Evolutionary conservation across 2,888 invertebrate species (phyloP), one percentile per base, ranked within the genome.

Genomic region (Masnerella sp.): DNA sequence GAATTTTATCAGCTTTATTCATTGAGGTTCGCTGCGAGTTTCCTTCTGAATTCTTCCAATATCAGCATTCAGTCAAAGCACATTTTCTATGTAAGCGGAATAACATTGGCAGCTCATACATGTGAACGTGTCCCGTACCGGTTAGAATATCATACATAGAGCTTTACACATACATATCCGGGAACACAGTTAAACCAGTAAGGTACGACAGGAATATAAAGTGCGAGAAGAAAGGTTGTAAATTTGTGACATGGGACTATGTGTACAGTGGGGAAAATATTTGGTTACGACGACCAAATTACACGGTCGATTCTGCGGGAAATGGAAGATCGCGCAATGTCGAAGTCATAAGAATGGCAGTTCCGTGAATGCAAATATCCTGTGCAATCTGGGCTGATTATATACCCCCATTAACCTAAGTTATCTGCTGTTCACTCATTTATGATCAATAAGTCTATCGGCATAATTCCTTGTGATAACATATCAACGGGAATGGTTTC

Each of bases 381-480:
- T n/a, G n/a, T n/a, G n/a, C n/a, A n/a, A n/a, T n/a, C n/a, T n/a
- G 14, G 9, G 32, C 9, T 28, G 9, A 45, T 49, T 49, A 40
- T 28, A 34, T 15, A 30, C 30, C 15, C 12, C 38, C 30, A 34
- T 45, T 22, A 30, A 17, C 5, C 4, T 22, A 32, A 43, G 25
- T 43, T 52, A 49, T 52, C 17, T 17, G 56, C 38, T 30, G 12
- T 40, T 40, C 15, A 5, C 40, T 49, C 61, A 34, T 36, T 56
- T 17, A 22, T 32, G 38, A 65, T 54, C 45, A 49, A 65, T 65
- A 65, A 56, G 38, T 56, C 38, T 40, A 32, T 47, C 25, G 36
- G 18, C 12, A 25, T 38, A 40, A 22, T 56, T 15, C 32, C 14
- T 49, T 40, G 32, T 32, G 65, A 65, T 56, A 56, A 49, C 38